These are phyloP conservation scores for Bucorvus abyssinicus DNA, from an alignment of 2,797 vertebrate genomes.

Conservation along the genomic window DNA sequence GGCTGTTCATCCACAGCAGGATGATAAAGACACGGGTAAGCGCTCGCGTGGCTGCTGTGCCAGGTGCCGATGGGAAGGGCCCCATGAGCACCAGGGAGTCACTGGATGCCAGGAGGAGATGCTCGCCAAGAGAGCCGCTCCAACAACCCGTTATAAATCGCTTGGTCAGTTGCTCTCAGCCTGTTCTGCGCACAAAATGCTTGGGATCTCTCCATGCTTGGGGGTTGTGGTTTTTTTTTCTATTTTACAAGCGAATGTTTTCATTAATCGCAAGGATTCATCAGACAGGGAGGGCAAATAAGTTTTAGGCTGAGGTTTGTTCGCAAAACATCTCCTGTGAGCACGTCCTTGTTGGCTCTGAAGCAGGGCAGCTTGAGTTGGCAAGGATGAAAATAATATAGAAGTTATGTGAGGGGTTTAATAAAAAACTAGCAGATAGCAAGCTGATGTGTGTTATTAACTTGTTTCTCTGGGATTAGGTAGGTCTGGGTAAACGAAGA, in stretches of 20 bases:
- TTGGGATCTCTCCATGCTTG: neutral
- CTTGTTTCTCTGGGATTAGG: slow-evolving; percentile 55
- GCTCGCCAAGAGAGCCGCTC: neutral
- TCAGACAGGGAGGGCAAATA: neutral
- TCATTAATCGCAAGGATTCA: slow-evolving; percentile 1
- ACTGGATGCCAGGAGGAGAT: neutral
- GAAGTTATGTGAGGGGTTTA: neutral
- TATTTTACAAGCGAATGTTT: neutral
- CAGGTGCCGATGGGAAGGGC: neutral
- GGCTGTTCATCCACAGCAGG: neutral
- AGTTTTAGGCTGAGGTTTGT: neutral
- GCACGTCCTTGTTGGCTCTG: neutral
- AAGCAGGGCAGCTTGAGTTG: slow-evolving; percentile 21
- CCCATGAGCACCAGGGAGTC: neutral
- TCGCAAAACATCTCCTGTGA: neutral
- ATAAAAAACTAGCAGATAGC: slow-evolving; percentile 24
- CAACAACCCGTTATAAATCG: neutral
- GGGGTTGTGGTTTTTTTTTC: neutral
- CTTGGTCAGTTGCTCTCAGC: neutral
- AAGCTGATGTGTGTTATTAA: slow-evolving; percentile 31
- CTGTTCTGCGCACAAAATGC: neutral
- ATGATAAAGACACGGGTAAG: neutral
- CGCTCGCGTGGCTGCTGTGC: fast-evolving
- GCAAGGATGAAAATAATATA: slow-evolving; percentile 13
- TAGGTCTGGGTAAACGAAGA: slow-evolving; percentile 20